Base-by-base conservation (phyloP, 2,888 invertebrate genomes). In the Autographa gamma region DNA sequence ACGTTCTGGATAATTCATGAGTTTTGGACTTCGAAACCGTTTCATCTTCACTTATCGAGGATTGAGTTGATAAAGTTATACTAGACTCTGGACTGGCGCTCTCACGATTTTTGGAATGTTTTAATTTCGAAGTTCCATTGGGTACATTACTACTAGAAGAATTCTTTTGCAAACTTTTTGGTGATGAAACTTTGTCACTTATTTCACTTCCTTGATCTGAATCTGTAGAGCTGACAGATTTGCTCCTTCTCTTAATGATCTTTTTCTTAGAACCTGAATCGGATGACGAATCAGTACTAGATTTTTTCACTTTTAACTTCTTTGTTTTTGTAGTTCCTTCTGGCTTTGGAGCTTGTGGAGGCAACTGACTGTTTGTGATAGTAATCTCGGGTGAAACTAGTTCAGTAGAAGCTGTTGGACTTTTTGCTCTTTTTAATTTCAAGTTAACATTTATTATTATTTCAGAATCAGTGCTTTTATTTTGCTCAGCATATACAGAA, bases 31-130 rank as follows among this genome's bases (percentile, higher is more conserved):
- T 93, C 4, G 89, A 84, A 38, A 88, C 79, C 66, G 89, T 91
- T 79, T 95, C 95, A 76, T 96, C 93, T 87, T 96, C 96, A 77
- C 95, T 95, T 63, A 96, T 88, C 48, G 96, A 96, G 69, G 93
- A 95, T 82, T 92, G 96, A 72, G 94, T 96, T 58, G 94, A 95
- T 88, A 96, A 95, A 65, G 96, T 94, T n/a, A 92, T 84, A 88
- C 95, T 95, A 73, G 96, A 91, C 86, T 96, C 93, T 73, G 95
- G 93, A 71, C 94, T 93, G 77, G 93, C 92, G 83, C 93, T 93
- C 88, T 94, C 94, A 70, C 93, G 85, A 19, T 93, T 92, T 82
- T 93, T 95, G 85, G 91, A 91, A 90, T 92, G 90, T 90, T 90
- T 93, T 68, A 88, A 85, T 86, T 92, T 94, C 62, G 87, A 76